Conservation (phyloP, 1,140 invertebrate genomes). For the Brachionus paranguensis region DNA sequence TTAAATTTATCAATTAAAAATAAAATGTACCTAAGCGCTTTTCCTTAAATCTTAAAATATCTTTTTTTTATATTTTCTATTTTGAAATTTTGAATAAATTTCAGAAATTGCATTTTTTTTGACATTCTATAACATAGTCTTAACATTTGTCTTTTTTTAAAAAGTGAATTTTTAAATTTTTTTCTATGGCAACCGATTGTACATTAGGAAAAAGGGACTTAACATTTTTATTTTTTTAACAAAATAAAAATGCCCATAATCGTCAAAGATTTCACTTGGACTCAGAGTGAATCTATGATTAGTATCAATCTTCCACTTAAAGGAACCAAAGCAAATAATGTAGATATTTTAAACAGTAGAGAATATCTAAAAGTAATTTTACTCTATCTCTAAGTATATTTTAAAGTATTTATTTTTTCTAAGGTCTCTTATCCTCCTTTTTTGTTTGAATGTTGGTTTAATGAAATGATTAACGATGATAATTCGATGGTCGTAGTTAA, state of each 20-base stretch:
- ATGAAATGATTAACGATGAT: background rate
- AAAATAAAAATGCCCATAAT: conserved; percentile 19
- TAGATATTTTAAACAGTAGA: background rate
- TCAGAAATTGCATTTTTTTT: conserved; percentile 10
- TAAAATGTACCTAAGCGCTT: background rate
- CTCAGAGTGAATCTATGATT: conserved; percentile 5
- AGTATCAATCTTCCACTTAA: conserved; percentile 20
- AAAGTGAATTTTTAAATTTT: background rate
- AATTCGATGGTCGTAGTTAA: background rate
- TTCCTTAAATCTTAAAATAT: background rate
- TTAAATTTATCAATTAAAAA: background rate
- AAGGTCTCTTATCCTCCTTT: conserved; percentile 37
- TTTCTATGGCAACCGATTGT: background rate
- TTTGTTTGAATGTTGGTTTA: conserved; percentile 31
- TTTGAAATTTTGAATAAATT: background rate
- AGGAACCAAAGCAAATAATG: conserved; percentile 33
- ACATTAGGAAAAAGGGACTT: background rate
- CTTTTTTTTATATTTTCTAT: background rate
- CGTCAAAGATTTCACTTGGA: conserved; percentile 34
- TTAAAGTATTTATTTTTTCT: background rate
- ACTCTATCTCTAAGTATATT: background rate
- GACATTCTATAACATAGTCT: background rate
- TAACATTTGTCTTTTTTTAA: background rate
- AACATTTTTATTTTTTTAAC: background rate
- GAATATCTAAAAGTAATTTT: conserved; percentile 26